A percentile compares a stretch with the other conserved stretches of the same genome.
Evolutionary conservation across 23 tunicate species (phyloP).

Genomic region (Styela plicata): DNA sequence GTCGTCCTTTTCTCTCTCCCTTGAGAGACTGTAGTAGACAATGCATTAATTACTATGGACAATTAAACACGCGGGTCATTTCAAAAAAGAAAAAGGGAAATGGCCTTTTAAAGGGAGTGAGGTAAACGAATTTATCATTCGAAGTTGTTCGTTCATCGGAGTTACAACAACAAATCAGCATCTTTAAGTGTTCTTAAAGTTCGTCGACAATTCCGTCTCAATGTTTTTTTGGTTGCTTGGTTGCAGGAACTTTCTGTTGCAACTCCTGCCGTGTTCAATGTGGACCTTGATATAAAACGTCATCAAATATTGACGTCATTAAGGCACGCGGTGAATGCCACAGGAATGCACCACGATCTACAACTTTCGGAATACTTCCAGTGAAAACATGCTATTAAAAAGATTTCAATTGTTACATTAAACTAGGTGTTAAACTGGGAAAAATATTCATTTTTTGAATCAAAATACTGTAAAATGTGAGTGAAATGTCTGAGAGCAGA

Average conservation of each 20-base stretch:
- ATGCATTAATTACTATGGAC: not conserved
- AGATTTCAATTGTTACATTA: too few species aligned
- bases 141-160: not conserved
- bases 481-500: too few species aligned
- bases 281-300: constrained; percentile 12
- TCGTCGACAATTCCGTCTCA: not conserved
- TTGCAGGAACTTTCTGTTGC: too few species aligned
- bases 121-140: not conserved
- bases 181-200: not conserved
- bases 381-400: too few species aligned
- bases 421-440: too few species aligned
- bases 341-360: not conserved
- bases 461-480: too few species aligned
- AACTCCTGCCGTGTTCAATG: constrained; percentile 5
- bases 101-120: not conserved
- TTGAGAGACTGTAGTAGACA: not conserved
- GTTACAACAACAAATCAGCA: too few species aligned
- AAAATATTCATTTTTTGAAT: too few species aligned
- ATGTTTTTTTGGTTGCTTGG: too few species aligned
- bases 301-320: not conserved
- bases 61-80: not conserved
- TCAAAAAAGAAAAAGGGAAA: not conserved
- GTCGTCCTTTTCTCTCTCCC: not conserved
- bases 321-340: constrained; percentile 55
- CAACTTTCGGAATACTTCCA: too few species aligned